phyloP scores from a whole-genome alignment of 2,888 invertebrate genomes.

The Cerastis rubricosa region DNA sequence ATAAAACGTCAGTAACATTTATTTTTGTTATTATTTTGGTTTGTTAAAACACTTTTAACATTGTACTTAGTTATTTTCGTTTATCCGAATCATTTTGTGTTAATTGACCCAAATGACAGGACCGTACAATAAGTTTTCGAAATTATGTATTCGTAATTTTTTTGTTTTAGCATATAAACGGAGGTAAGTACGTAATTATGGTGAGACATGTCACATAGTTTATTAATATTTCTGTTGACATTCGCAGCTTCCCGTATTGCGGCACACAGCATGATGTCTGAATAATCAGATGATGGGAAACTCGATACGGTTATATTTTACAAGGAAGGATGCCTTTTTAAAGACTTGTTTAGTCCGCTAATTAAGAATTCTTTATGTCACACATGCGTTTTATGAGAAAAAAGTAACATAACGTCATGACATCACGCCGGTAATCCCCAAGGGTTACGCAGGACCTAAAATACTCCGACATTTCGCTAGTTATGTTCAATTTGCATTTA shows the following conservation, averaged over 20 bases:
- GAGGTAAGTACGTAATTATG: constrained; percentile 26
- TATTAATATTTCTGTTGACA: constrained; percentile 64
- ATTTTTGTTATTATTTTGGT: too few relatives aligned
- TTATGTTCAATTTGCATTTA: background rate
- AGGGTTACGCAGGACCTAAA: background rate
- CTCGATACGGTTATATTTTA: constrained; percentile 58
- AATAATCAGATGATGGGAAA: constrained; percentile 61
- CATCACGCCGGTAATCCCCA: background rate
- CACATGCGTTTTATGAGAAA: background rate
- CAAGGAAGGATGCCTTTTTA: constrained; percentile 34
- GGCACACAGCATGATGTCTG: constrained; percentile 61
- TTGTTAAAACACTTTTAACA: background rate
- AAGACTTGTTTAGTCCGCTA: constrained; percentile 11
- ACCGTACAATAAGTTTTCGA: constrained; percentile 40
- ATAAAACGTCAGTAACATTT: constrained; percentile 11
- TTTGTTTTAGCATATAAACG: constrained; percentile 22
- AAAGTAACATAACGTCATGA: background rate
- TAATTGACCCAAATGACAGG: constrained; percentile 52
- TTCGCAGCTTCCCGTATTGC: constrained; percentile 65
- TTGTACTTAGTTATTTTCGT: constrained; percentile 18
- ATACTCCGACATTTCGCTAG: background rate
- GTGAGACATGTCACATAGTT: constrained; percentile 48
- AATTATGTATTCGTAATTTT: constrained; percentile 16
- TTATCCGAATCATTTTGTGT: constrained; percentile 23
- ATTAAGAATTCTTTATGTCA: constrained; percentile 25